Conservation (phyloP, 1,140 invertebrate genomes). For the Leptestheria dahalacensis region DNA sequence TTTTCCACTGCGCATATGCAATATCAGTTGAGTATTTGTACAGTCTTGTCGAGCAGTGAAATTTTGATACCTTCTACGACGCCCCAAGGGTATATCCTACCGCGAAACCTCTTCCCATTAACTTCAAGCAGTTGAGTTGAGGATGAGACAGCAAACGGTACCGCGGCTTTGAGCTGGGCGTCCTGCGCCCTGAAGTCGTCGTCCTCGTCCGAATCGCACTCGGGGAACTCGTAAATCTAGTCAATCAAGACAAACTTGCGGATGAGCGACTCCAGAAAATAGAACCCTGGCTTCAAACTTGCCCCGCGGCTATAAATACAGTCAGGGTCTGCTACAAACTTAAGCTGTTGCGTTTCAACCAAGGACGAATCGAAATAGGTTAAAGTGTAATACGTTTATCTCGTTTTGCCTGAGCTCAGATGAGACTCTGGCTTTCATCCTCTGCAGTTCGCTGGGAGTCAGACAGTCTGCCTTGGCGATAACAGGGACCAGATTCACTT, state of each 20-base stretch:
- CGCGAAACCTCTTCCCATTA: slow-evolving; percentile 61
- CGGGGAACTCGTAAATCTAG: slow-evolving; percentile 95
- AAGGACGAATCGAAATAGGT: too few species aligned
- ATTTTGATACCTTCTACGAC: slow-evolving; percentile 54
- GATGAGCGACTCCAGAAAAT: too few species aligned
- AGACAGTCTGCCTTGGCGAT: slow-evolving; percentile 45
- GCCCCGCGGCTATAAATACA: too few species aligned
- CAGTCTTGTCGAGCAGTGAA: too few species aligned
- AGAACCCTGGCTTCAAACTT: not conserved
- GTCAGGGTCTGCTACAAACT: too few species aligned
- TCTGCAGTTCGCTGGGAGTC: slow-evolving; percentile 30
- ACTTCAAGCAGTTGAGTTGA: slow-evolving; percentile 88
- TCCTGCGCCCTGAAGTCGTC: slow-evolving; percentile 85
- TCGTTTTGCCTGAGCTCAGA: slow-evolving; percentile 8
- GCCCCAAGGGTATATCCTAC: slow-evolving; percentile 93
- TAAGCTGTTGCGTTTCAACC: too few species aligned
- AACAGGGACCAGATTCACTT: slow-evolving; percentile 42
- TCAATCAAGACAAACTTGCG: not conserved
- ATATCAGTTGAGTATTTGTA: not conserved
- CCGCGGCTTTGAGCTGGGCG: slow-evolving; percentile 70
- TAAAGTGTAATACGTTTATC: slow-evolving; percentile 8
- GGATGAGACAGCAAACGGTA: slow-evolving; percentile 92
- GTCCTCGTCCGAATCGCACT: slow-evolving; percentile 85
- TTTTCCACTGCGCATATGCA: slow-evolving; percentile 62
- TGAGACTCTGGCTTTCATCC: slow-evolving; percentile 26